Base-by-base conservation (phyloP, 2,888 invertebrate species). In the Mythimna vitellina region DNA sequence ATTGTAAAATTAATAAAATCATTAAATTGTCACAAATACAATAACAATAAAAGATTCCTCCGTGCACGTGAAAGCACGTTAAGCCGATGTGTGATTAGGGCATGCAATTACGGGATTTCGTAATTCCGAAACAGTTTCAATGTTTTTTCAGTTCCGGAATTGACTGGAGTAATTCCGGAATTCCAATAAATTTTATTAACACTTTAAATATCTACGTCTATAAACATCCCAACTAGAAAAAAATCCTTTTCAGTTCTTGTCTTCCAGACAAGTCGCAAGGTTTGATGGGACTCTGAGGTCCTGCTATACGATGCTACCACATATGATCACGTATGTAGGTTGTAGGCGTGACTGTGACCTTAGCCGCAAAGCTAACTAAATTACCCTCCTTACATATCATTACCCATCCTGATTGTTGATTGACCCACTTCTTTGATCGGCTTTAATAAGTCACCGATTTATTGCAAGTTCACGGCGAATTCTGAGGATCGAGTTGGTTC, bases 331-430 rank as follows among this genome's bases (percentile, higher is more conserved):
- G 57, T 46, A 51, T 32, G 22, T 25, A 67, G 29, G 4, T 51
- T 42, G 67, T 68, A 70, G 71, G 80, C 65, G 71, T 58, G 81
- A 70, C 58, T 61, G 56, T 83, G 92, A 91, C 93, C 93, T 92
- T 90, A 85, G 80, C 84, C 80, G 73, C 82, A 83, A 85, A 80
- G 70, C 78, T 87, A 88, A 89, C 90, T 89, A 70, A 88, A 92
- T 94, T 94, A 94, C 88, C 93, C 93, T 91, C 89, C 78, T 92
- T 94, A 93, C 92, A 93, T 93, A 90, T 92, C 89, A 92, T 94
- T 93, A 93, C 88, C 83, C 86, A 90, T 85, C 46, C 84, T 92
- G 91, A 95, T 95, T 95, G 93, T 80, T 80, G 84, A 83, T 87
- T 89, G 95, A 94, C 95, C 95, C 89, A 95, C 86, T 92, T 95